Conservation (phyloP, 2,797 vertebrate species). For the Poeciliopsis presidionis region DNA sequence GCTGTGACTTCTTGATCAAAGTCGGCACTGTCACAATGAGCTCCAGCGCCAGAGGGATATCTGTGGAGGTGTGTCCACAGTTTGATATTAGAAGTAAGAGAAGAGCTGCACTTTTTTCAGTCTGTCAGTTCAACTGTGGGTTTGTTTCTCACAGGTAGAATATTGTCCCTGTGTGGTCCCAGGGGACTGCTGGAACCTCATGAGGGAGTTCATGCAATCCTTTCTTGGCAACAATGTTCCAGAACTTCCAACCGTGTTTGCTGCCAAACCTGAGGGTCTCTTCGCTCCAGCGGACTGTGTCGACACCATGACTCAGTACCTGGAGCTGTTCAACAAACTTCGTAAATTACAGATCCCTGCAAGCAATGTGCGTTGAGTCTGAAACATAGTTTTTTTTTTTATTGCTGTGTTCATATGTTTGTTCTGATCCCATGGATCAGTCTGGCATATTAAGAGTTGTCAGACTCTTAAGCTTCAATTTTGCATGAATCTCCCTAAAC, state of each 20-base stretch:
- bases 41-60: constrained; percentile 93
- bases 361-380: constrained; percentile 86
- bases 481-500: neutral
- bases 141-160: constrained; percentile 85
- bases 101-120: neutral
- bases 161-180: constrained; percentile 95
- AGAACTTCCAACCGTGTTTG: constrained; percentile 87
- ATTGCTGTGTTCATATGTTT: constrained; percentile 22
- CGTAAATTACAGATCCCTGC: constrained; percentile 92
- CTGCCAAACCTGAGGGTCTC: constrained; percentile 87
- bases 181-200: constrained; percentile 95
- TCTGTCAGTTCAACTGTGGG: neutral
- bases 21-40: constrained; percentile 94
- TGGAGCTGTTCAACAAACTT: constrained; percentile 97
- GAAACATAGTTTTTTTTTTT: neutral
- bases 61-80: constrained; percentile 87
- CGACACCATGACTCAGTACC: constrained; percentile 96
- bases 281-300: constrained; percentile 84
- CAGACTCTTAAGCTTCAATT: neutral
- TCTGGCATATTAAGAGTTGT: constrained; percentile 3
- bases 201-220: constrained; percentile 95
- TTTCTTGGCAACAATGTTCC: constrained; percentile 89
- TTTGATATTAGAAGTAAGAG: neutral
- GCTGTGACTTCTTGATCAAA: constrained; percentile 95
- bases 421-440: constrained; percentile 50